phyloP scores from a whole-genome alignment of 2,888 invertebrate species.

The Calephelis perditalis region DNA sequence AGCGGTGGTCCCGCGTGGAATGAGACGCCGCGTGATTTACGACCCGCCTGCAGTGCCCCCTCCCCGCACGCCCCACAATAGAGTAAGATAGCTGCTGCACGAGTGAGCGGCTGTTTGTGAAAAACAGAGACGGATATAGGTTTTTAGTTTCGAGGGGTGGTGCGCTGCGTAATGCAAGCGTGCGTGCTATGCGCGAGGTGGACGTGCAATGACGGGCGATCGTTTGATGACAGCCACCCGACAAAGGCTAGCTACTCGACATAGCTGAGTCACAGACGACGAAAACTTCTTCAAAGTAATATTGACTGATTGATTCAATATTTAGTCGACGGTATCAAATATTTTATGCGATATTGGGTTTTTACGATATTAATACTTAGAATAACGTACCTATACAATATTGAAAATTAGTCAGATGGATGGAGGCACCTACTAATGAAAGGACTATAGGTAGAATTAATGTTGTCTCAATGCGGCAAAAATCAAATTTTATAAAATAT shows the following conservation, averaged over 20 bases:
- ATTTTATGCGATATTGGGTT: constrained; percentile 1
- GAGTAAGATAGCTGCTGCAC: constrained; percentile 48
- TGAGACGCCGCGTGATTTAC: constrained; percentile 78
- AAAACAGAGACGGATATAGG: constrained; percentile 55
- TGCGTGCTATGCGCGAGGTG: constrained; percentile 76
- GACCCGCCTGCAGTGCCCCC: constrained; percentile 77
- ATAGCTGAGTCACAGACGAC: constrained; percentile 63
- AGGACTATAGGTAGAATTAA: too few species aligned
- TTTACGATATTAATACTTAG: background rate
- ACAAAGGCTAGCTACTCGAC: constrained; percentile 58
- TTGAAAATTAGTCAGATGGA: too few species aligned
- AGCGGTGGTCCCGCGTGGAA: constrained; percentile 77
- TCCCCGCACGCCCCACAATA: constrained; percentile 62
- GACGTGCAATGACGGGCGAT: constrained; percentile 75
- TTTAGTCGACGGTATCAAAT: constrained; percentile 8
- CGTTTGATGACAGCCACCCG: constrained; percentile 70
- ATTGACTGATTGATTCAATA: constrained; percentile 29
- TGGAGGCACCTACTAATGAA: too few species aligned
- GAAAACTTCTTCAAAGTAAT: constrained; percentile 36
- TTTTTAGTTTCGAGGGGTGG: constrained; percentile 67
- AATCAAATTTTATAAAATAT: too few species aligned
- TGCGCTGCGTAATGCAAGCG: constrained; percentile 77
- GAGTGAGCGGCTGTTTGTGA: constrained; percentile 32
- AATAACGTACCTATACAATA: too few species aligned
- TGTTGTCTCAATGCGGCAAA: too few species aligned